Base-by-base conservation (phyloP, 2,888 invertebrate species). In the Thera obeliscata region DNA sequence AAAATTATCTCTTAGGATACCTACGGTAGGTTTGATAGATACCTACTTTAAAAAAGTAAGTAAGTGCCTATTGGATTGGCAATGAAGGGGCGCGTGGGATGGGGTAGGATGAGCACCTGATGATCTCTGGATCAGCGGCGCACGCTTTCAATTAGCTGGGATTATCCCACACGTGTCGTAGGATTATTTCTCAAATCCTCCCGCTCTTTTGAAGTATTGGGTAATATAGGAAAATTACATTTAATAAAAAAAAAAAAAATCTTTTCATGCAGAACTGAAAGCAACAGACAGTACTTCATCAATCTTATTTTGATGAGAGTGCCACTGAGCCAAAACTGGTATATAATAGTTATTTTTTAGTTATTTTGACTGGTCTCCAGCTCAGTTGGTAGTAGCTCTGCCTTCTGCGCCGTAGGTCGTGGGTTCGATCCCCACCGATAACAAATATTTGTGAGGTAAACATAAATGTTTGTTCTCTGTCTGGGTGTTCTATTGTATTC, bases 101-200 rank as follows among this genome's bases (percentile, higher is more conserved):
- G 6, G 50, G 50, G 50, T 52, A 8, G 64, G 79, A 81, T 81
- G 81, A 87, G 86, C 89, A 91, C 88, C 91, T 91, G 90, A 87
- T 90, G 84, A 88, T 84, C 88, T 79, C 81, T 80, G 90, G 91
- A 90, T 88, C 84, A 87, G 77, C 80, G 82, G 76, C 87, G 85
- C 78, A 78, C 85, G 87, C 86, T 81, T 81, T 83, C 91, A 91
- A 92, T 93, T 92, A 93, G 85, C 78, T 70, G 74, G 88, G 93
- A 91, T 93, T 90, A 92, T 89, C 90, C 84, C 78, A 82, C 93
- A 93, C 93, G 93, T 93, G 93, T 76, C 89, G 55, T 69, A 64
- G 84, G 86, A 86, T 89, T 87, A 86, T 79, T 76, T 75, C 72
- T 74, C 33, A 76, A 77, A 73, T 71, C 74, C 72, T 69, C 65